Conservation (phyloP, 2,888 invertebrate species). For the Oxycera nigricornis region DNA sequence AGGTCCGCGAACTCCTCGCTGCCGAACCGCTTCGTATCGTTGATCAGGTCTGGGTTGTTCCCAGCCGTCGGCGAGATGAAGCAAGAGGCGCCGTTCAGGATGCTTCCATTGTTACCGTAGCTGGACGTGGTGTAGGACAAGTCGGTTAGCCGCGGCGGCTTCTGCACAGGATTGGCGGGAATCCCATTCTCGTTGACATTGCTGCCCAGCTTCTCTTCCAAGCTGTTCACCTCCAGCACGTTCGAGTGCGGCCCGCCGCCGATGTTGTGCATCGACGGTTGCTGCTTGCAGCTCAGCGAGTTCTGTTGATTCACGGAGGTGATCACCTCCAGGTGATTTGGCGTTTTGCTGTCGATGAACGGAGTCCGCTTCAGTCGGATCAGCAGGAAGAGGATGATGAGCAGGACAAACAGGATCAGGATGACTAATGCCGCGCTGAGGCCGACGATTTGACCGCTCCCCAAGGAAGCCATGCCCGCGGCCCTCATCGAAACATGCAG, state of each 20-base stretch:
- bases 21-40: slow-evolving; percentile 77
- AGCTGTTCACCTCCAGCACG: background rate
- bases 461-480: slow-evolving; percentile 81
- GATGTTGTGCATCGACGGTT: slow-evolving; percentile 60
- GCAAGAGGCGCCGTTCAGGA: slow-evolving; percentile 70
- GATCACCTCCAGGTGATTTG: slow-evolving; percentile 75
- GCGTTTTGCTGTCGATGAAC: slow-evolving; percentile 77
- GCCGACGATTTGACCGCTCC: slow-evolving; percentile 85
- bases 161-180: slow-evolving; percentile 71
- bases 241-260: slow-evolving; percentile 66
- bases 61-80: slow-evolving; percentile 78
- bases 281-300: slow-evolving; percentile 63
- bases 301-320: slow-evolving; percentile 68
- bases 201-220: slow-evolving; percentile 58
- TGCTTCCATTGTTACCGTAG: slow-evolving; percentile 73
- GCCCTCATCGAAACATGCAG: slow-evolving; percentile 79
- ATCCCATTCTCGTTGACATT: slow-evolving; percentile 59
- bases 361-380: slow-evolving; percentile 77
- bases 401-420: slow-evolving; percentile 76
- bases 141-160: slow-evolving; percentile 74
- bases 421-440: slow-evolving; percentile 82
- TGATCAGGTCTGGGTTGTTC: slow-evolving; percentile 86
- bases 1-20: slow-evolving; percentile 61
- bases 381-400: slow-evolving; percentile 76
- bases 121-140: slow-evolving; percentile 73